phyloP scores from a whole-genome alignment of 2,888 invertebrate genomes.

The Cordilura impudica region DNA sequence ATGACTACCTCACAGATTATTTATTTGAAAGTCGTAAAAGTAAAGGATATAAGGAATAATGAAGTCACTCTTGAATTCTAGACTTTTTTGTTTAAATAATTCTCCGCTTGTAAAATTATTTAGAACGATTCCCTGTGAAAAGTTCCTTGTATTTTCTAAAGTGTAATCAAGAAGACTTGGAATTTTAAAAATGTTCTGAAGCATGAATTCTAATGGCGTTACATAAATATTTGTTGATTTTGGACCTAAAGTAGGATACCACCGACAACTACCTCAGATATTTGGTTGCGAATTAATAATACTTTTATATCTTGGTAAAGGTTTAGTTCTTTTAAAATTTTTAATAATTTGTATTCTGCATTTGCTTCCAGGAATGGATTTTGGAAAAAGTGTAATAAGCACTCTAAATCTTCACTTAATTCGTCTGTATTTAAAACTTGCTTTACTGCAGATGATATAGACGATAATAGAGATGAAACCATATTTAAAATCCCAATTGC shows the following conservation, averaged over 20 bases:
- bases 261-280: slow-evolving; percentile 9
- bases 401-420: slow-evolving; percentile 8
- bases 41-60: too few relatives aligned
- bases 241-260: slow-evolving; percentile 24
- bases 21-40: too few relatives aligned
- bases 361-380: slow-evolving; percentile 25
- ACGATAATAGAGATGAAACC: slow-evolving; percentile 13
- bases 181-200: slow-evolving; percentile 39
- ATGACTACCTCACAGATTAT: too few relatives aligned
- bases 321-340: slow-evolving; percentile 1
- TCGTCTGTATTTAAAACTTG: not conserved
- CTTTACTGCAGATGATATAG: slow-evolving; percentile 7
- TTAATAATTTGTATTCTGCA: slow-evolving; percentile 29
- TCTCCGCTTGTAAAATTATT: too few relatives aligned
- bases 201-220: slow-evolving; percentile 37
- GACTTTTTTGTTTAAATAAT: too few relatives aligned
- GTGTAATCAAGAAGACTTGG: slow-evolving; percentile 38
- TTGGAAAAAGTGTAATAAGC: slow-evolving; percentile 1
- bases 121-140: too few relatives aligned
- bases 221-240: slow-evolving; percentile 35
- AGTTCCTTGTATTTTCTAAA: slow-evolving; percentile 32
- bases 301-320: not conserved
- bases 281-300: not conserved
- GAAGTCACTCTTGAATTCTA: too few relatives aligned
- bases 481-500: slow-evolving; percentile 10